These are phyloP conservation scores for Pardalotus punctatus DNA, from an alignment of 2,113 vertebrate species.

Conservation along the genomic window DNA sequence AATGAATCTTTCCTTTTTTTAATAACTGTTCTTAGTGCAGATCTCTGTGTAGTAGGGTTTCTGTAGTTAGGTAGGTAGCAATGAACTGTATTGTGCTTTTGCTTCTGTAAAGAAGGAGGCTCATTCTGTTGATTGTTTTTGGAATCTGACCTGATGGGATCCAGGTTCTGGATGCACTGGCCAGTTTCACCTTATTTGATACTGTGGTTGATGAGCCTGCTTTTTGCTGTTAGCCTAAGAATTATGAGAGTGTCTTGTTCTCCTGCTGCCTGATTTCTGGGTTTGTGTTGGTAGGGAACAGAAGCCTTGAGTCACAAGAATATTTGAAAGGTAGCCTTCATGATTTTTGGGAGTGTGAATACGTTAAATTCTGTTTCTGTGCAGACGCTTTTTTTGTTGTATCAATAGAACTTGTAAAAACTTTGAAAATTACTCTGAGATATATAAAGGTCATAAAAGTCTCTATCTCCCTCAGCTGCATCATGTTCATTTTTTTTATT, in stretches of 20 bases:
- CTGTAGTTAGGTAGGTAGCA: not conserved
- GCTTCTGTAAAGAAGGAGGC: not conserved
- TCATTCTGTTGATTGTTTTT: not conserved
- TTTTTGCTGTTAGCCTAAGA: not conserved
- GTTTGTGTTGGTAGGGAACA: not conserved
- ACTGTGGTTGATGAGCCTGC: not conserved
- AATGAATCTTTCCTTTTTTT: not conserved
- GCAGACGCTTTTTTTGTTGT: not conserved
- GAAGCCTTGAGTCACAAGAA: not conserved
- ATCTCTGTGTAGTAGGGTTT: not conserved
- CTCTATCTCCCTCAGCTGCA: constrained; percentile 61
- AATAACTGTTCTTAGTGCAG: not conserved
- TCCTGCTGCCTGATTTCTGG: not conserved
- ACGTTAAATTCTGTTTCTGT: not conserved
- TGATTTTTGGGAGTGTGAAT: not conserved
- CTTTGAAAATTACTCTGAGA: constrained; percentile 69
- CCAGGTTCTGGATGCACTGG: not conserved
- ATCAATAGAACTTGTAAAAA: not conserved
- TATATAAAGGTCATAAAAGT: constrained; percentile 64
- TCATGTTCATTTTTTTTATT: constrained; percentile 62
- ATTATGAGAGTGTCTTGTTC: not conserved
- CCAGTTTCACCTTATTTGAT: not conserved
- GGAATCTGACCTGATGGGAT: not conserved
- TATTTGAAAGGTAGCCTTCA: not conserved
- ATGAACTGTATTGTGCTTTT: not conserved